A percentile compares a stretch with the other conserved stretches of the same genome.
Evolutionary conservation across 2,888 invertebrate genomes (phyloP).

Genomic region (Mesochorus sp.): DNA sequence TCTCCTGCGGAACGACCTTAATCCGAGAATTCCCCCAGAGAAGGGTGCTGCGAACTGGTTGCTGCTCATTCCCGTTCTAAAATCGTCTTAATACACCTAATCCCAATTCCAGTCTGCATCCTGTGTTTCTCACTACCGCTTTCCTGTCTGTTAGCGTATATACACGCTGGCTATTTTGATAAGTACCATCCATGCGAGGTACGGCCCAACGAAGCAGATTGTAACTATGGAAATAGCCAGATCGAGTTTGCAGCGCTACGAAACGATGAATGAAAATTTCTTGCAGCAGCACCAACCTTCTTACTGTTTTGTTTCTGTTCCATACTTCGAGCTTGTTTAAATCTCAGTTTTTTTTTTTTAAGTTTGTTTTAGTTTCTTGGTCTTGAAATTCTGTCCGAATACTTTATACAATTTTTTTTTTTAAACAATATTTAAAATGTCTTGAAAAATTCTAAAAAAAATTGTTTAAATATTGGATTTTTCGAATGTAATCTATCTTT

Average conservation of each 20-base stretch:
- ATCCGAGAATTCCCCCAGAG: slow-evolving; percentile 63
- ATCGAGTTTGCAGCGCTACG: background rate
- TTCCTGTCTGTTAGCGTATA: slow-evolving; percentile 3
- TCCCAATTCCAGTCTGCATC: slow-evolving; percentile 63
- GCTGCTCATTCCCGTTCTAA: slow-evolving; percentile 52
- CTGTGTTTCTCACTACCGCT: slow-evolving; percentile 46
- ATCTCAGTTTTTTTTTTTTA: background rate
- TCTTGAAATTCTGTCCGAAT: no score
- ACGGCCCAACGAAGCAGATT: background rate
- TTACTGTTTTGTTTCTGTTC: background rate
- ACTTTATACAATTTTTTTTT: no score
- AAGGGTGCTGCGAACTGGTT: slow-evolving; percentile 37
- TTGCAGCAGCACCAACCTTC: background rate
- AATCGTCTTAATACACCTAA: slow-evolving; percentile 68
- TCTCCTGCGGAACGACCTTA: slow-evolving; percentile 63
- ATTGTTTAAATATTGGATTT: no score
- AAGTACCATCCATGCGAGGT: slow-evolving; percentile 10
- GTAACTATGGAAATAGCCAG: background rate
- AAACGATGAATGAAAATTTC: background rate
- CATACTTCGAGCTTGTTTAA: background rate
- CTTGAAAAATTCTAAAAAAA: no score
- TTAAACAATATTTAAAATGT: no score
- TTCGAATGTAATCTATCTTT: no score
- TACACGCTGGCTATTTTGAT: slow-evolving; percentile 40
- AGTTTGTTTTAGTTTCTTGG: no score